These are phyloP conservation scores for Miniopterus natalensis DNA, from an alignment of 2,113 vertebrate species.

Conservation along the genomic window DNA sequence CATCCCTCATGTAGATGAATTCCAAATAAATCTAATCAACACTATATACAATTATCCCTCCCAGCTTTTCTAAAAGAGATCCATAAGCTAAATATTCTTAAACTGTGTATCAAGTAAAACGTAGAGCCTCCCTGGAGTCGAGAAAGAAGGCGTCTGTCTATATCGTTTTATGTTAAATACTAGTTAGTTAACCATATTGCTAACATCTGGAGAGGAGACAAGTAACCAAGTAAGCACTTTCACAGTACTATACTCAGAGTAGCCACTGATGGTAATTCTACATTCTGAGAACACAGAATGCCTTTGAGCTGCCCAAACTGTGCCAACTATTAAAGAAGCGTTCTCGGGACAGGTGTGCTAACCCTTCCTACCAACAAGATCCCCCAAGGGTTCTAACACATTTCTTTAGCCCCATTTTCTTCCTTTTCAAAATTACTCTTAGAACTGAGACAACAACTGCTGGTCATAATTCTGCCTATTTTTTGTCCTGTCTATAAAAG, in stretches of 20 bases:
- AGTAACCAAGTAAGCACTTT: constrained; percentile 29
- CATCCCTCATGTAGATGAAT: constrained; percentile 31
- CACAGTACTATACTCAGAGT: constrained; percentile 7
- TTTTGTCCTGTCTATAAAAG: background rate
- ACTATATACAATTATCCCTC: constrained; percentile 61
- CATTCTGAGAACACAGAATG: background rate
- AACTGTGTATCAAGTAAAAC: constrained; percentile 49
- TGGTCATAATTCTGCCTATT: constrained; percentile 24
- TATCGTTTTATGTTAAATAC: constrained; percentile 36
- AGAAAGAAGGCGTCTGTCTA: background rate
- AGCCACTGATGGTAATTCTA: background rate
- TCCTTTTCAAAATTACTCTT: background rate
- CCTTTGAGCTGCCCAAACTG: background rate
- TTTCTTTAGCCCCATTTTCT: background rate
- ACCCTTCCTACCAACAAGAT: background rate
- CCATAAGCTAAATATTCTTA: constrained; percentile 44
- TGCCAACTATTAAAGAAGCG: too few species aligned
- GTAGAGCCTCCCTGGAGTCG: background rate
- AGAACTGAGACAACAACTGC: constrained; percentile 13
- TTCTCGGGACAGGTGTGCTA: background rate
- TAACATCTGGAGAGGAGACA: constrained; percentile 21
- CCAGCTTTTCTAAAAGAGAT: constrained; percentile 65
- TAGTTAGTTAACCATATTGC: background rate
- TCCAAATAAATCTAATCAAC: constrained; percentile 73
- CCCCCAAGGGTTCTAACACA: background rate